These are phyloP conservation scores for Mythimna loreyi DNA, from an alignment of 2,888 invertebrate species.

Conservation along the genomic window DNA sequence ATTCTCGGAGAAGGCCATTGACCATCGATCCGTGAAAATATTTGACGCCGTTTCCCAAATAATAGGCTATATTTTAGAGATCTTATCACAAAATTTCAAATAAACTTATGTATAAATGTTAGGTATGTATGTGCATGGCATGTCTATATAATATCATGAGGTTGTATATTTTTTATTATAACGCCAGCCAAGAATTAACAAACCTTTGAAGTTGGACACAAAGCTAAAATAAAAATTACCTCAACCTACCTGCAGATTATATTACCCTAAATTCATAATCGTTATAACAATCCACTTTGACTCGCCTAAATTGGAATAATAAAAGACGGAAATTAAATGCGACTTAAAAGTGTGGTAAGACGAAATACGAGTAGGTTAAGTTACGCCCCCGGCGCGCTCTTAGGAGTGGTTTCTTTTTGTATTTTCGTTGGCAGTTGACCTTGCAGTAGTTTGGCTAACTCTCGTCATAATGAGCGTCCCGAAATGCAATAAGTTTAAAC, in stretches of 20 bases:
- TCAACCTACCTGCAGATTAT: constrained; percentile 19
- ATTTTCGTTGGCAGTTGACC: constrained; percentile 45
- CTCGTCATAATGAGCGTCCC: constrained; percentile 60
- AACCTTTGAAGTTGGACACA: constrained; percentile 9
- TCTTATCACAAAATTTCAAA: neutral
- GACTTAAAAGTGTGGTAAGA: constrained; percentile 53
- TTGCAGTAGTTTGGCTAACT: constrained; percentile 47
- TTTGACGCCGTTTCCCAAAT: neutral
- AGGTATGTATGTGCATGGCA: neutral
- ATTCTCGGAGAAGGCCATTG: neutral
- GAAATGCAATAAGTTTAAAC: constrained; percentile 72
- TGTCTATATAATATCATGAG: neutral
- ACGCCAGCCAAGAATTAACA: constrained; percentile 9
- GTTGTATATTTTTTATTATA: neutral
- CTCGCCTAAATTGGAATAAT: constrained; percentile 53
- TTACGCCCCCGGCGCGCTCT: constrained; percentile 40
- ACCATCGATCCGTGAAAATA: neutral
- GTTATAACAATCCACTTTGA: constrained; percentile 31
- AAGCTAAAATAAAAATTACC: constrained; percentile 25
- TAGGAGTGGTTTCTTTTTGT: constrained; percentile 47
- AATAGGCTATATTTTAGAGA: neutral
- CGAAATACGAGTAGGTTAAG: constrained; percentile 64
- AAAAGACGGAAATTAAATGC: constrained; percentile 47
- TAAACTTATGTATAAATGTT: neutral
- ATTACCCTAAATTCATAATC: constrained; percentile 41